phyloP scores from a whole-genome alignment of 2,113 vertebrate species.

The Gadus chalcogrammus region DNA sequence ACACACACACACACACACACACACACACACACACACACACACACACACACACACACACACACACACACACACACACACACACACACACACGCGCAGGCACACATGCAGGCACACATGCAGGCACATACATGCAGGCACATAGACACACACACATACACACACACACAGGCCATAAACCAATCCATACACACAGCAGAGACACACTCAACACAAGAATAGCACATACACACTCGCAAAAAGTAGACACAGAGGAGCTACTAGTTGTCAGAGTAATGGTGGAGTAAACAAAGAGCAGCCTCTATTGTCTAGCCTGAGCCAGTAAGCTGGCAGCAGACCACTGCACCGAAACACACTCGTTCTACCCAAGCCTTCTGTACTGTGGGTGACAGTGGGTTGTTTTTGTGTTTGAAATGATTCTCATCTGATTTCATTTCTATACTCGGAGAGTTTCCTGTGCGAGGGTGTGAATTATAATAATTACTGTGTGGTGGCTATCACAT shows the following conservation, averaged over 20 bases:
- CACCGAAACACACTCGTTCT: not conserved
- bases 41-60: not conserved
- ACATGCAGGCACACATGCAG: too few relatives aligned
- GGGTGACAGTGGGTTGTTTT: not conserved
- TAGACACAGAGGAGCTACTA: not conserved
- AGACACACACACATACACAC: not conserved
- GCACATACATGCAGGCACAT: not conserved
- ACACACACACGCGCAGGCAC: slow-evolving; percentile 1
- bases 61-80: not conserved
- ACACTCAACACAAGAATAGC: not conserved
- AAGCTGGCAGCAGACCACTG: not conserved
- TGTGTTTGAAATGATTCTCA: not conserved
- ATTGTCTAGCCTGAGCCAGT: not conserved
- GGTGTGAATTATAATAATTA: too few relatives aligned
- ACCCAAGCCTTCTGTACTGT: not conserved
- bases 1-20: slow-evolving; percentile 2
- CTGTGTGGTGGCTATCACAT: too few relatives aligned
- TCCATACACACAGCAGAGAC: not conserved
- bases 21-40: not conserved
- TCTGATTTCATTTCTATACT: not conserved
- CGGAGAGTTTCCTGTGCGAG: too few relatives aligned
- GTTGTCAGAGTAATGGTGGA: too few relatives aligned
- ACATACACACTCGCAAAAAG: not conserved
- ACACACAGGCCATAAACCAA: not conserved
- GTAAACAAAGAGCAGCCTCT: not conserved